These are phyloP conservation scores for Eulemur rubriventer DNA, from an alignment of 2,797 vertebrate species.

Conservation along the genomic window DNA sequence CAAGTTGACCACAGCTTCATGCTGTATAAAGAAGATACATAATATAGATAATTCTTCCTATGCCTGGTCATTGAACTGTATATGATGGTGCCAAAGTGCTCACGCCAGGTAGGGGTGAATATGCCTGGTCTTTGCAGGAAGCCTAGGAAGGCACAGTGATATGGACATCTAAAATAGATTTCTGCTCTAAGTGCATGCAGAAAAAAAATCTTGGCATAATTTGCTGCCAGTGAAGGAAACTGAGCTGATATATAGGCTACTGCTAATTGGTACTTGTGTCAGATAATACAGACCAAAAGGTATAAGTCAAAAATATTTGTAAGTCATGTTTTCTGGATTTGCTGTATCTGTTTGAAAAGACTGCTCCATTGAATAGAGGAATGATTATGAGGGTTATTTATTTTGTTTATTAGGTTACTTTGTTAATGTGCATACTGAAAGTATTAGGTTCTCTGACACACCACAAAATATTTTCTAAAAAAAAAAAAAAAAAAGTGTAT, in stretches of 20 bases:
- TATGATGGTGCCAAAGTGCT: background rate
- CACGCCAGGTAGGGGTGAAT: background rate
- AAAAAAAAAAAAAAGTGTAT: background rate
- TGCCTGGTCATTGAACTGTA: background rate
- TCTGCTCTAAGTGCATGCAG: background rate
- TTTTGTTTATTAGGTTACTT: background rate
- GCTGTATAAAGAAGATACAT: no score
- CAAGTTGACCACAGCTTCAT: background rate
- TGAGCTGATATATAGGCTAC: background rate
- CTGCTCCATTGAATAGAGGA: background rate
- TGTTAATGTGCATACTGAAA: background rate
- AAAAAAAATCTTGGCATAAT: background rate
- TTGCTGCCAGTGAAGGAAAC: background rate
- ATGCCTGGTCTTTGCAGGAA: background rate
- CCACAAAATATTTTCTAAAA: background rate
- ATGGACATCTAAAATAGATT: background rate
- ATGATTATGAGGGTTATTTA: background rate
- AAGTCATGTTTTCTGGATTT: background rate
- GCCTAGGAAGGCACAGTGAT: background rate
- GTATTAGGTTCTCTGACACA: background rate
- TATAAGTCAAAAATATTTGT: background rate
- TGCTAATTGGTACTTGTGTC: background rate
- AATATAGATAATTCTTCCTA: background rate
- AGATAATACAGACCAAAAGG: background rate
- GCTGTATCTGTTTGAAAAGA: background rate